Percentiles rank a stretch among this genome's conserved stretches.
phyloP scores from a whole-genome alignment of 2,888 invertebrate genomes.

The Antheraea yamamai region DNA sequence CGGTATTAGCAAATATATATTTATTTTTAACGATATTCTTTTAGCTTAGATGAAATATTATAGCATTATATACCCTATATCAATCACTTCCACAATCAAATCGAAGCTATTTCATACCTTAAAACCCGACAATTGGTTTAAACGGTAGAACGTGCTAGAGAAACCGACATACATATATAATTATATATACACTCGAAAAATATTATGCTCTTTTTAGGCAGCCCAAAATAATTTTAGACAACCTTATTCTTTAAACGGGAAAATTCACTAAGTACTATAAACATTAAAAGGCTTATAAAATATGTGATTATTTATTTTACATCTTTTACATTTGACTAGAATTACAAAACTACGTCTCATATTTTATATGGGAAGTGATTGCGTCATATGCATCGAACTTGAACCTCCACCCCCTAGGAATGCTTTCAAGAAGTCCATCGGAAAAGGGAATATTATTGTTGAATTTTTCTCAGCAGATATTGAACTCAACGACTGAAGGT shows the following conservation, averaged over 20 bases:
- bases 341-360: constrained; percentile 18
- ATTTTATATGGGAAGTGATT: constrained; percentile 38
- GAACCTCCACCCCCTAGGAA: constrained; percentile 60
- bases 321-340: constrained; percentile 29
- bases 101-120: too few species aligned
- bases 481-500: constrained; percentile 93
- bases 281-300: constrained; percentile 23
- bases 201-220: too few species aligned
- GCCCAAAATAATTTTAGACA: background rate
- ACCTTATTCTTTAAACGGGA: background rate
- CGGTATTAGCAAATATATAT: too few species aligned
- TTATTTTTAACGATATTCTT: too few species aligned
- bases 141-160: too few species aligned
- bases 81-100: too few species aligned
- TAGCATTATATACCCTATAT: too few species aligned
- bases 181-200: too few species aligned
- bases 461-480: constrained; percentile 98
- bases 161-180: too few species aligned
- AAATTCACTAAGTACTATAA: background rate
- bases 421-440: constrained; percentile 88
- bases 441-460: constrained; percentile 96
- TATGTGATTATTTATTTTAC: constrained; percentile 9
- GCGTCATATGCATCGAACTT: constrained; percentile 43
- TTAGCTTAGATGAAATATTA: too few species aligned
- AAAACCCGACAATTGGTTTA: too few species aligned